Base-by-base conservation (phyloP, 53 echinoderm and acorn worm species). In the Patiria pectinifera region DNA sequence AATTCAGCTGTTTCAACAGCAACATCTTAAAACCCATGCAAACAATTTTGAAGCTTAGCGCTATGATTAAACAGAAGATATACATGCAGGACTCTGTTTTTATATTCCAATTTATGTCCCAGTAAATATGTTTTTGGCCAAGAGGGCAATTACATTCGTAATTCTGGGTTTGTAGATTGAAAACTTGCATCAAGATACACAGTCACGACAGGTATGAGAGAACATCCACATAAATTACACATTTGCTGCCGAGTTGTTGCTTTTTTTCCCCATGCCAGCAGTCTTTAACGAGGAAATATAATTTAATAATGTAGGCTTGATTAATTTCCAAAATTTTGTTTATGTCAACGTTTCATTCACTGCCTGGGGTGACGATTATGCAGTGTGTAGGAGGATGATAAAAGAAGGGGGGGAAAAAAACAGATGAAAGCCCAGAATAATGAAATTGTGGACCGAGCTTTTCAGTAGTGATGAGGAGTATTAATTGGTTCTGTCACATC, bases 401-500 rank as follows among this genome's bases (percentile, higher is more conserved):
- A 35, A 53, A 53, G 8, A 53, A 53, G 53, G 53, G 8, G 8
- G 2, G 2, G 3, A 46, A 46, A n/a, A 58, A 22, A 46, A 80
- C 13, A 45, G 82, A 58, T 16, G 82, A 82, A 82, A 82, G 58
- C 82, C 59, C 53, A 82, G 18, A 74, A 74, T 74, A 74, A 82
- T 82, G 18, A 76, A 87, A 58, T 48, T 77, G 76, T 26, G n/a
- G 76, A 59, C 24, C 6, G 59, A 77, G 60, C 77, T 87, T 48
- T 87, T 59, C 87, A 77, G 8, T 22, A 58, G 60, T 59, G 87
- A 87, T 87, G 71, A 77, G 87, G 26, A 72, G 45, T 77, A 87
- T 87, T 87, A 87, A 87, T 87, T 87, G 87, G 25, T 60, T 76
- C 87, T 87, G 87, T 87, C 87, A 87, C 76, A 60, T 87, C 60